These are phyloP conservation scores for Pyrgus malvae DNA, from an alignment of 2,888 invertebrate species.

Conservation along the genomic window DNA sequence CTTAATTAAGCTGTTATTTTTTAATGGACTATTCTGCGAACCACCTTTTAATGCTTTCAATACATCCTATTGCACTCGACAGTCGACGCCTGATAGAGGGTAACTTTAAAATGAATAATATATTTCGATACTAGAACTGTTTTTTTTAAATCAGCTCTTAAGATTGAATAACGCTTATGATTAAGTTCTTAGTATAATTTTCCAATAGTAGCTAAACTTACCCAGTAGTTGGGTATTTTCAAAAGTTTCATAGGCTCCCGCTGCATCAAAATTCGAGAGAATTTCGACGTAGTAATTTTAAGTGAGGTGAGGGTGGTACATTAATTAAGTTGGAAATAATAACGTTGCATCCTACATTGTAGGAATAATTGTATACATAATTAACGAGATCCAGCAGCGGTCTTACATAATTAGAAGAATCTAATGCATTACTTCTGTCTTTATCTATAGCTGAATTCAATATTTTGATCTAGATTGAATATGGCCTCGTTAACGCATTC, in stretches of 20 bases:
- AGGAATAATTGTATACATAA: constrained; percentile 23
- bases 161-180: too few species aligned
- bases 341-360: constrained; percentile 20
- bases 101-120: too few species aligned
- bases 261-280: constrained; percentile 16
- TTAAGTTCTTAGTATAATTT: too few species aligned
- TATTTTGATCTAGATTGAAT: not conserved
- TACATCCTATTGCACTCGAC: too few species aligned
- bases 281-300: constrained; percentile 16
- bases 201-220: too few species aligned
- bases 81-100: not conserved
- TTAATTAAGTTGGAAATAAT: constrained; percentile 25
- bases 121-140: not conserved
- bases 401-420: constrained; percentile 9
- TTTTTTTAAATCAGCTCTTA: too few species aligned
- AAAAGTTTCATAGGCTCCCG: constrained; percentile 4
- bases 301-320: constrained; percentile 13
- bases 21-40: not conserved
- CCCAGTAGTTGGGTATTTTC: not conserved
- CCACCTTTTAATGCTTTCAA: not conserved
- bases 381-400: constrained; percentile 17
- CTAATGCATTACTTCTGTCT: constrained; percentile 23
- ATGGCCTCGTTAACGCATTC: too few species aligned
- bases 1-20: constrained; percentile 8
- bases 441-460: not conserved